Evolutionary conservation across 2,797 vertebrate species (phyloP), one percentile per base, ranked within the genome.

Genomic region (Cygnus olor): DNA sequence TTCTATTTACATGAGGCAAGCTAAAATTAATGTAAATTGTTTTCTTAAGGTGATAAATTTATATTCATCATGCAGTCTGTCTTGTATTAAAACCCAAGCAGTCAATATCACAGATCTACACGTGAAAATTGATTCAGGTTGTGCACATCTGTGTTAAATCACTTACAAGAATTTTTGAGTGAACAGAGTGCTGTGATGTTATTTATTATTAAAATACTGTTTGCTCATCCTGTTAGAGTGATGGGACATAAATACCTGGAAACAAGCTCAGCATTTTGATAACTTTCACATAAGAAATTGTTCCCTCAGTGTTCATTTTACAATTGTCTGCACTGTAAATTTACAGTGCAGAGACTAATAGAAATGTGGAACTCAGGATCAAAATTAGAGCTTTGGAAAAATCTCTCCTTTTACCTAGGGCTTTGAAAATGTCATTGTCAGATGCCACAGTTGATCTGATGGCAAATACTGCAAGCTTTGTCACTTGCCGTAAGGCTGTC

Each of bases 151-250:
- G 21, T 92, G 25, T 71, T 92, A 82, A 87, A 77, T 95, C 1
- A 80, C 87, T 82, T 87, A 57, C 34, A 80, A 77, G 47, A 71
- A 24, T 77, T 87, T 91, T 64, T 83, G 61, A 88, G 24, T 61
- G 45, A 86, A 51, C 25, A 12, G 34, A 63, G 77, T 81, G 51
- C 60, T 86, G 38, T 81, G 57, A 61, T 94, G 38, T 72, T 96
- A 78, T 36, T 94, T 22, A 18, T 85, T 95, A 80, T 90, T 90
- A 51, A 94, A 89, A 91, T 80, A 53, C 15, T 76, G n/a, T 80
- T 93, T 21, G 2, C 30, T 87, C 15, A 44, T 77, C 60, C 32
- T 94, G 0, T 85, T 92, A 65, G 40, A 82, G 60, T 4, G 0
- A 25, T 85, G 36, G 40, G 53, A 85, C 45, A 12, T 74, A 80